phyloP scores from a whole-genome alignment of 2,113 vertebrate species.

The Orientallactaga bullata region DNA sequence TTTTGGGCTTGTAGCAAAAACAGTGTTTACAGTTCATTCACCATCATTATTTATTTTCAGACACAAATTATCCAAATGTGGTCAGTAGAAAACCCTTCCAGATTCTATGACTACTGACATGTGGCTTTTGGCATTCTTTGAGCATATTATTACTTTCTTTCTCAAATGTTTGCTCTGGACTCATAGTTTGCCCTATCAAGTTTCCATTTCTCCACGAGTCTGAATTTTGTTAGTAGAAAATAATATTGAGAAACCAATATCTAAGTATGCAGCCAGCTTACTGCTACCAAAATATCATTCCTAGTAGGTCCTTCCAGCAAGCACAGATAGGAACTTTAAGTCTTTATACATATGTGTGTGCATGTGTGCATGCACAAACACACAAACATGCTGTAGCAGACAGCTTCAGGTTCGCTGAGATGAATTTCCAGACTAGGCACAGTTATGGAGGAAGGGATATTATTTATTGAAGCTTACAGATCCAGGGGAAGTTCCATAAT shows the following conservation, averaged over 20 bases:
- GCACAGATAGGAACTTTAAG: neutral
- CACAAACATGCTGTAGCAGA: too few relatives aligned
- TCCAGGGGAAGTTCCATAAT: too few relatives aligned
- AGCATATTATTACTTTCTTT: neutral
- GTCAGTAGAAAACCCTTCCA: neutral
- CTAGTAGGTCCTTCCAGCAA: neutral
- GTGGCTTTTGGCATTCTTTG: neutral
- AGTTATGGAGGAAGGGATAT: too few relatives aligned
- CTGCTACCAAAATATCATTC: neutral
- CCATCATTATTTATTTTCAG: neutral
- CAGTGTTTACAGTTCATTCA: too few relatives aligned
- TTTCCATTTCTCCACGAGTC: neutral
- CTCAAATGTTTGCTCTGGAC: neutral
- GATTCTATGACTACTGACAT: neutral
- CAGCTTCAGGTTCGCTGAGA: too few relatives aligned
- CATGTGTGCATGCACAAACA: too few relatives aligned
- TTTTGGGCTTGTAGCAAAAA: too few relatives aligned
- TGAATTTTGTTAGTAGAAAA: neutral
- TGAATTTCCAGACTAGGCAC: too few relatives aligned
- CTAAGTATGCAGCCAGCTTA: neutral
- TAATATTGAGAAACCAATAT: neutral
- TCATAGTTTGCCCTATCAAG: neutral
- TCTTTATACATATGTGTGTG: neutral
- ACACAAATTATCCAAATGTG: neutral
- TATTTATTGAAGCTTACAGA: too few relatives aligned